Evolutionary conservation across 1,140 invertebrate species (phyloP).

Genomic region (Panagrolaimus sp.): DNA sequence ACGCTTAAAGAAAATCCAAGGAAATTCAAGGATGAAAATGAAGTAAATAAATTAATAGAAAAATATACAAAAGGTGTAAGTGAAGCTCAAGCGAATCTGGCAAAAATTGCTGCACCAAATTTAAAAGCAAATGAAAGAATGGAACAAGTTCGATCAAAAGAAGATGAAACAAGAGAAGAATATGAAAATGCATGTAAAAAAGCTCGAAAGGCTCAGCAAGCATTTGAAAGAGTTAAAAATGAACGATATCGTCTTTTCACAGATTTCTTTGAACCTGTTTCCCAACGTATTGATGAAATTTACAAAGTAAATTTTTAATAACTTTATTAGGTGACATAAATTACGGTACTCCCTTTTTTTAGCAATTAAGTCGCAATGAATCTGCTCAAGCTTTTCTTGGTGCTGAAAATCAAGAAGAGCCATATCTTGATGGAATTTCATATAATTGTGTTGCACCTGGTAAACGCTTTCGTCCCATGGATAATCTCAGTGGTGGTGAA

Average conservation of each 20-base stretch:
- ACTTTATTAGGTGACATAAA: background rate
- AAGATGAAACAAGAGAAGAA: constrained; percentile 90
- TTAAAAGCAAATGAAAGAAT: constrained; percentile 76
- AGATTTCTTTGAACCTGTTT: constrained; percentile 93
- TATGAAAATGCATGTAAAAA: constrained; percentile 86
- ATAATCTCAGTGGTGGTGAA: constrained; percentile 94
- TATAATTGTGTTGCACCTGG: constrained; percentile 98
- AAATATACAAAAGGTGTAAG: constrained; percentile 76
- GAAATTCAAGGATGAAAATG: constrained; percentile 63
- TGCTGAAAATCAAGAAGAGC: constrained; percentile 96
- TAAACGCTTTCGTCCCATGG: constrained; percentile 92
- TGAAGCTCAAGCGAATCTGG: constrained; percentile 75
- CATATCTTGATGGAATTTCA: constrained; percentile 91
- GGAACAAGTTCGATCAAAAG: constrained; percentile 84
- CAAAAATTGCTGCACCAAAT: constrained; percentile 94
- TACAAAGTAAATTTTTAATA: constrained; percentile 71
- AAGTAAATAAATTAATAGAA: constrained; percentile 78
- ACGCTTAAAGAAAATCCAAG: constrained; percentile 16
- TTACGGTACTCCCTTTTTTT: constrained; percentile 40
- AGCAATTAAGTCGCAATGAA: constrained; percentile 86
- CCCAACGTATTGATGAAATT: constrained; percentile 92
- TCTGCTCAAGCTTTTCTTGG: constrained; percentile 94
- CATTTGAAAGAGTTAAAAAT: constrained; percentile 90
- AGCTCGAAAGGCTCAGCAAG: constrained; percentile 85
- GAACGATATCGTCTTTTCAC: constrained; percentile 86